phyloP scores from a whole-genome alignment of 1,140 invertebrate species.

The Drosophila ohnishii region DNA sequence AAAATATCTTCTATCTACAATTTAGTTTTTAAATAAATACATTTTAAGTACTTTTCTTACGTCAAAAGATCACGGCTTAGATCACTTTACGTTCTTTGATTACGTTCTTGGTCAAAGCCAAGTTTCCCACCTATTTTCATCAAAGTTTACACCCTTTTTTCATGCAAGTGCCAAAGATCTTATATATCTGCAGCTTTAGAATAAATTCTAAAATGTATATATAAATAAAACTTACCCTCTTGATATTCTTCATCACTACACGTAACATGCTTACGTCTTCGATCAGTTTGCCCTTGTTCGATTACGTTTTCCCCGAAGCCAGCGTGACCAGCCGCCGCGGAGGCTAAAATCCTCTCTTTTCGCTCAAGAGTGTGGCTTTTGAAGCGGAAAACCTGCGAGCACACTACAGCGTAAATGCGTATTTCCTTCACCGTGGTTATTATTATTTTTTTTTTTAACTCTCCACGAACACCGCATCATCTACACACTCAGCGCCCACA shows the following conservation, averaged over 20 bases:
- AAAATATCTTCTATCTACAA: too few relatives aligned
- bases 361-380: neutral
- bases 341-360: neutral
- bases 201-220: too few relatives aligned
- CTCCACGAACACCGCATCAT: neutral
- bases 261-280: neutral
- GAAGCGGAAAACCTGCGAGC: neutral
- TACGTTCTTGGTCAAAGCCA: neutral
- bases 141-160: neutral
- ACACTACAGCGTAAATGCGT: conserved; percentile 38
- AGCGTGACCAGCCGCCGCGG: neutral
- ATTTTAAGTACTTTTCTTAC: neutral
- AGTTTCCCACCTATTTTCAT: neutral
- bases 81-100: neutral
- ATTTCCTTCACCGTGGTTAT: conserved; percentile 35
- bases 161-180: too few relatives aligned
- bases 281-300: neutral
- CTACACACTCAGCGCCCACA: neutral
- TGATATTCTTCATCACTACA: neutral
- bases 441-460: conserved; percentile 10
- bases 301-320: neutral
- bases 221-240: neutral
- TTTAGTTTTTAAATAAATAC: too few relatives aligned
- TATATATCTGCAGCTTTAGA: too few relatives aligned
- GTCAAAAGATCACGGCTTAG: neutral